Conservation (phyloP, 2,888 invertebrate genomes). For the Cryptus armator region DNA sequence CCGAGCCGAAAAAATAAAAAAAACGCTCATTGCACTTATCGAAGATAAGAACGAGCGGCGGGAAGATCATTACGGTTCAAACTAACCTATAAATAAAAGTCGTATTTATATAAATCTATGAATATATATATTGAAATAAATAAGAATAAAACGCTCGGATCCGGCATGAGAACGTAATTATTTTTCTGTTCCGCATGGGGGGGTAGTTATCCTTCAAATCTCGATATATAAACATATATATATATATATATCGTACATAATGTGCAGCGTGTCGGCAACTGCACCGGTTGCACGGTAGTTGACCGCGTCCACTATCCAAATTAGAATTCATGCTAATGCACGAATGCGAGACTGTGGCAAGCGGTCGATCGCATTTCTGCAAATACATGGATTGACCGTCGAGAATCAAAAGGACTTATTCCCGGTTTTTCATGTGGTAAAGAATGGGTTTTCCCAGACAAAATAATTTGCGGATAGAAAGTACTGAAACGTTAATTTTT, state of each 20-base stretch:
- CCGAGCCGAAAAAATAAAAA: neutral
- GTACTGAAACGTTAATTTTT: too few species aligned
- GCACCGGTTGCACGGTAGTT: conserved; percentile 17
- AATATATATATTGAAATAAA: neutral
- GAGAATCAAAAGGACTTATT: neutral
- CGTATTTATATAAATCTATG: neutral
- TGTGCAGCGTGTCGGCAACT: conserved; percentile 2
- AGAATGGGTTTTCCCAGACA: neutral
- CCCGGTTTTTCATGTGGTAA: neutral
- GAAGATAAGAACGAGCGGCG: conserved; percentile 17
- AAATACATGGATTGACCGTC: neutral
- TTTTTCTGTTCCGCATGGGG: neutral
- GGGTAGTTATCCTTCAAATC: conserved; percentile 19
- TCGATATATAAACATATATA: neutral
- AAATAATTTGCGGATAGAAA: neutral
- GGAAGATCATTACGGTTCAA: too few species aligned
- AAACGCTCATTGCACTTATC: neutral
- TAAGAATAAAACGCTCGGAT: neutral
- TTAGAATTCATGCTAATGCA: conserved; percentile 50
- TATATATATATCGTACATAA: neutral
- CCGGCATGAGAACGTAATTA: too few species aligned
- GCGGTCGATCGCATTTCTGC: conserved; percentile 34
- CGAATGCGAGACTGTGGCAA: conserved; percentile 23
- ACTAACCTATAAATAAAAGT: too few species aligned
- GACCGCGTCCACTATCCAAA: conserved; percentile 19